Evolutionary conservation across 2,888 invertebrate species (phyloP), one percentile per base, ranked within the genome.

Genomic region (Hetaerina titia): DNA sequence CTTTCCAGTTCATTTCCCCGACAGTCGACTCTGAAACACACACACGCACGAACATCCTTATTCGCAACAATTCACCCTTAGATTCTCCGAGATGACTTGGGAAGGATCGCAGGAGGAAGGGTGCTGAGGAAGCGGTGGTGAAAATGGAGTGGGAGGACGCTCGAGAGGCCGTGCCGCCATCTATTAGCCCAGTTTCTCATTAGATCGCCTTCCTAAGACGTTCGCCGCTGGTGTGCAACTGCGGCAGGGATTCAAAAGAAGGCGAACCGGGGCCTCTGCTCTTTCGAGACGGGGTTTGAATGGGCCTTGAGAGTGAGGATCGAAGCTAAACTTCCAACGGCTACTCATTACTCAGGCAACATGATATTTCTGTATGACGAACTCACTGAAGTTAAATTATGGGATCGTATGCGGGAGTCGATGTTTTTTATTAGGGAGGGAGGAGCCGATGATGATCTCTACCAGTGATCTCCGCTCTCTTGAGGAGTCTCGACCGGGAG

Each of bases 151-250:
- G 60, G 31, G 25, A 25, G 90, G 15, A 22, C 17, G n/a, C 0
- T 9, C 19, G 56, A 45, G 88, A 88, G n/a, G 15, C 89, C 89
- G 5, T 57, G 89, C 57, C 89, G 89, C 63, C 90, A 90, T 90
- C 90, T 90, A 90, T 90, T 90, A 60, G 90, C 90, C 90, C 63
- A 17, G 63, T 63, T 90, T 90, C 63, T 90, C 90, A 90, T 90
- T 90, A 90, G 63, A 58, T 90, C 90, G 60, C 90, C 90, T 25
- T 8, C 69, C 90, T 31, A 60, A 25, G 63, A 31, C 31, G 17
- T 63, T 60, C 60, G 90, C 31, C 15, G 90, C 63, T 25, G 60
- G 90, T 63, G 90, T 63, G 90, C 60, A 63, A 90, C 90, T 90
- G 90, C 25, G 63, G 63, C 63, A 25, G 88, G n/a, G 88, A 56